These are phyloP conservation scores for Propithecus coquereli DNA, from an alignment of 2,113 vertebrate species.

Conservation along the genomic window DNA sequence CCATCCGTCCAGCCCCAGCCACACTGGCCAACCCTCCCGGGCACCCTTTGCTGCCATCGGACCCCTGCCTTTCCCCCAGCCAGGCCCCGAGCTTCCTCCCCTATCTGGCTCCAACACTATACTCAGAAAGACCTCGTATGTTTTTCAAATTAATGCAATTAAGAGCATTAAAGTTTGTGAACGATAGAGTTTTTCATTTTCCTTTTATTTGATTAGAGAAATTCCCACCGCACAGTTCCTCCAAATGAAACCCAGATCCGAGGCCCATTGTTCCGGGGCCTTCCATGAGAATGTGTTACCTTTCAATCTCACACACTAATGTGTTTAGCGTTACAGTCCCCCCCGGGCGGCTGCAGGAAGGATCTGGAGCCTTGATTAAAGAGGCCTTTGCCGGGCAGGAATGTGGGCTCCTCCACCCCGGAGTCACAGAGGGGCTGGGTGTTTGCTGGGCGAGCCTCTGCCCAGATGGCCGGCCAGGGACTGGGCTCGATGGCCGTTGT, in stretches of 20 bases:
- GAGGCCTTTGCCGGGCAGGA: conserved; percentile 75
- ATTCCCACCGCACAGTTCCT: conserved; percentile 79
- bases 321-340: conserved; percentile 84
- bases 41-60: not conserved
- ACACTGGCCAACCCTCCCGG: not conserved
- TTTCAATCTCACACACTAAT: conserved; percentile 84
- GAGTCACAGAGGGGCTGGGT: conserved; percentile 63
- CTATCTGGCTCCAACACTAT: conserved; percentile 50
- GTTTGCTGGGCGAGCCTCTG: not conserved
- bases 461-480: conserved; percentile 34
- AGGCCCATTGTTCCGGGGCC: conserved; percentile 77
- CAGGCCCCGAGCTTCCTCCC: conserved; percentile 11
- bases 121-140: conserved; percentile 66
- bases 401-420: conserved; percentile 66
- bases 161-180: conserved; percentile 85
- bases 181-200: conserved; percentile 85
- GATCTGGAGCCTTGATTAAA: conserved; percentile 85
- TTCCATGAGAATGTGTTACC: conserved; percentile 82
- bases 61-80: not conserved
- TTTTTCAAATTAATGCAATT: conserved; percentile 87
- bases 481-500: not conserved
- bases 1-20: not conserved
- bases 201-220: conserved; percentile 88
- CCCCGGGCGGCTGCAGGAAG: conserved; percentile 80
- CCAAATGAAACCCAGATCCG: conserved; percentile 87